These are phyloP conservation scores for Anoplophora glabripennis DNA, from an alignment of 1,140 invertebrate species.

Conservation along the genomic window DNA sequence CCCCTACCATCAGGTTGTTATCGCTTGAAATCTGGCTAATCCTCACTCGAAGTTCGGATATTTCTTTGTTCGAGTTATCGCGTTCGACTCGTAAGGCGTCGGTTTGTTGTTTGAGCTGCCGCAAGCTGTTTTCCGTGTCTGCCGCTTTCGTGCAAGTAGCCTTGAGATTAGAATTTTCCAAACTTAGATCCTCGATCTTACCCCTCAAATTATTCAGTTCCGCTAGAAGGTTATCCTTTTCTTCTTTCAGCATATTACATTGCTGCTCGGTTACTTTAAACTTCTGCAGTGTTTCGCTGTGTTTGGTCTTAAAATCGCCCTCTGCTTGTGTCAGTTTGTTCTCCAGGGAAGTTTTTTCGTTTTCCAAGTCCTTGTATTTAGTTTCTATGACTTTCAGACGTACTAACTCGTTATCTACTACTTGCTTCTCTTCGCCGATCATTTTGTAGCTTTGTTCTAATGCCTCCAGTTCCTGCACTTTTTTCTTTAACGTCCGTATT, in stretches of 20 bases:
- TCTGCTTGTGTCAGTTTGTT: conserved; percentile 16
- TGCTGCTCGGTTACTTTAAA: conserved; percentile 18
- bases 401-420: not conserved
- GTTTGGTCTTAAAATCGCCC: conserved; percentile 21
- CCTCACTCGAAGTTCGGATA: conserved; percentile 26
- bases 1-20: conserved; percentile 39
- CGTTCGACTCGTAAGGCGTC: conserved; percentile 14
- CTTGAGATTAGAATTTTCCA: conserved; percentile 16
- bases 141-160: not conserved
- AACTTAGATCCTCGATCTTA: conserved; percentile 20
- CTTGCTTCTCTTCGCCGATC: not conserved
- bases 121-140: not conserved
- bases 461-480: not conserved
- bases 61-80: conserved; percentile 27
- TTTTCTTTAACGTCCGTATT: conserved; percentile 6
- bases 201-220: conserved; percentile 11
- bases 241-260: conserved; percentile 17
- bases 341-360: conserved; percentile 13
- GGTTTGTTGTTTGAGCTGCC: conserved; percentile 22
- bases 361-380: not conserved
- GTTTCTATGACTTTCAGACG: conserved; percentile 1
- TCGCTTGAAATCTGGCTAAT: conserved; percentile 31
- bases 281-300: conserved; percentile 21
- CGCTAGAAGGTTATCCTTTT: conserved; percentile 4
- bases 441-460: conserved; percentile 7